phyloP scores from a whole-genome alignment of 2,888 invertebrate genomes.

The Pachliopta kotzebuea region DNA sequence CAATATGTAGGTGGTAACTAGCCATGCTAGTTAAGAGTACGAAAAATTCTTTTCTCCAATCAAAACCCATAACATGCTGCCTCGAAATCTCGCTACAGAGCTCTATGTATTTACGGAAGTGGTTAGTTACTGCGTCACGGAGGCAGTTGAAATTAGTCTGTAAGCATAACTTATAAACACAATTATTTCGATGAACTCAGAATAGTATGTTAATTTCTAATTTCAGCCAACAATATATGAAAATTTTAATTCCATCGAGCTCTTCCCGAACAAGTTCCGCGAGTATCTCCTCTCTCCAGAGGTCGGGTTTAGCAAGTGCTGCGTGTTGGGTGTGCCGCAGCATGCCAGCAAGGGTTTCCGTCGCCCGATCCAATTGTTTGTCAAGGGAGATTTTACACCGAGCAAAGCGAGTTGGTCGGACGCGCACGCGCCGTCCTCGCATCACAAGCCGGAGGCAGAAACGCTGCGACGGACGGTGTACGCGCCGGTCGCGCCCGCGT shows the following conservation, averaged over 20 bases:
- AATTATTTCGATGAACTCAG: neutral
- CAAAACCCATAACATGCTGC: too few relatives aligned
- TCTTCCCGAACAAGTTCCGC: conserved; percentile 95
- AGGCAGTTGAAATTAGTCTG: too few relatives aligned
- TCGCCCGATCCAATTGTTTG: conserved; percentile 87
- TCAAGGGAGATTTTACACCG: conserved; percentile 83
- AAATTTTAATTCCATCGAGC: conserved; percentile 91
- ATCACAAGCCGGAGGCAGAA: conserved; percentile 79
- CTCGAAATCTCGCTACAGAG: neutral
- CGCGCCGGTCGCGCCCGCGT: conserved; percentile 70
- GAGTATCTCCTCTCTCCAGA: conserved; percentile 94
- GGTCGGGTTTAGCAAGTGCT: conserved; percentile 95
- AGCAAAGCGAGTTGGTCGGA: conserved; percentile 84
- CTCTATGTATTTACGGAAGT: neutral
- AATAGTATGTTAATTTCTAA: conserved; percentile 21
- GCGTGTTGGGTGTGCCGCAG: conserved; percentile 89
- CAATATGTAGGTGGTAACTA: too few relatives aligned
- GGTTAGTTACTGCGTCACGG: too few relatives aligned
- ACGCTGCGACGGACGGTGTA: conserved; percentile 77
- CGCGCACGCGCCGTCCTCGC: conserved; percentile 83
- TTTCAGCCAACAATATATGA: conserved; percentile 91
- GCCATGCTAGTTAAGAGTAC: too few relatives aligned
- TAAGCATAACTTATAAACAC: neutral
- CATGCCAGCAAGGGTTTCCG: conserved; percentile 94
- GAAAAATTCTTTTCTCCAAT: too few relatives aligned